A percentile compares a stretch with the other conserved stretches of the same genome.
Evolutionary conservation across 2,113 vertebrate species (phyloP).

Genomic region (Phaetusa simplex): DNA sequence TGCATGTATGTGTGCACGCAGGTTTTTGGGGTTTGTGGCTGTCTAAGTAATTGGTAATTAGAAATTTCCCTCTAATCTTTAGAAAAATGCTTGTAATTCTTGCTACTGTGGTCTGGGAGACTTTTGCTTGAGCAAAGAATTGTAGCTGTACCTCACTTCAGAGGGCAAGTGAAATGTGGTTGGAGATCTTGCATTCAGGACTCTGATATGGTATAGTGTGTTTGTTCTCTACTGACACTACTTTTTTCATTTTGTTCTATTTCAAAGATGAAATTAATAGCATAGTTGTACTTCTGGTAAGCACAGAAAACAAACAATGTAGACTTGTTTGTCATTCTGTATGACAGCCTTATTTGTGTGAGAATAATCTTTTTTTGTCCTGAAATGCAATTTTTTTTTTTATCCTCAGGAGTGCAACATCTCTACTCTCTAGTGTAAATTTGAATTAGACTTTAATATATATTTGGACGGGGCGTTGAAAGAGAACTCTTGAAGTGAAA

Average conservation of each 20-base stretch:
- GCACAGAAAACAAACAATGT: background rate
- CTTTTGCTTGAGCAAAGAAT: background rate
- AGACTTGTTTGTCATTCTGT: background rate
- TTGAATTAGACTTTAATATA: background rate
- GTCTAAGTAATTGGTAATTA: background rate
- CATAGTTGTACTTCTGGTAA: background rate
- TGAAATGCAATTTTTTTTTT: background rate
- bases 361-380: background rate
- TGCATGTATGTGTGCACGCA: rapidly evolving
- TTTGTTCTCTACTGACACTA: background rate
- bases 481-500: background rate
- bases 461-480: constrained; percentile 12
- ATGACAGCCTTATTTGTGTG: constrained; percentile 11
- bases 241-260: background rate
- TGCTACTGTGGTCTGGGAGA: background rate
- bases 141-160: background rate
- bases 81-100: background rate
- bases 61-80: background rate
- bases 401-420: background rate
- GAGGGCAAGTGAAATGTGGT: background rate
- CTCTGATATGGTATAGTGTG: background rate
- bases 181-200: background rate
- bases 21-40: background rate
- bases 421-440: background rate
- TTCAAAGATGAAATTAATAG: background rate